These are phyloP conservation scores for Ridgeia piscesae DNA, from an alignment of 1,140 invertebrate genomes.

Conservation along the genomic window DNA sequence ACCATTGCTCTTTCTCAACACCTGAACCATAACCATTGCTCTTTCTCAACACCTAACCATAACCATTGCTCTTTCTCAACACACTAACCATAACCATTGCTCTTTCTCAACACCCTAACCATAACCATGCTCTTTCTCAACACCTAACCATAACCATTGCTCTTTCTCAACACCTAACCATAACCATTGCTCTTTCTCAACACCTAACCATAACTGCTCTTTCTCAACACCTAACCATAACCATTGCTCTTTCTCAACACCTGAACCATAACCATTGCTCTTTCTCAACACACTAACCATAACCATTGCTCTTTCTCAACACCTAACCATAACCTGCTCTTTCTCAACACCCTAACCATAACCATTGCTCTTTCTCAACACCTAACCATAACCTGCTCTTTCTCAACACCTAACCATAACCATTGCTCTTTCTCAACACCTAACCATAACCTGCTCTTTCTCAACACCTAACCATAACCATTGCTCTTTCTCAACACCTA, in stretches of 20 bases:
- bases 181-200: no score
- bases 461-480: neutral
- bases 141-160: no score
- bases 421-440: neutral
- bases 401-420: neutral
- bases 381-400: no score
- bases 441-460: neutral
- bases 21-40: neutral
- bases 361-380: no score
- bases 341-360: neutral
- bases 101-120: no score
- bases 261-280: neutral
- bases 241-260: neutral
- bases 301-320: neutral
- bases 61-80: neutral
- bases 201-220: neutral
- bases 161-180: no score
- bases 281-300: neutral
- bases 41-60: neutral
- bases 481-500: neutral
- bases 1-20: no score
- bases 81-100: no score
- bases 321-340: no score
- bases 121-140: no score
- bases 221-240: neutral